Base-by-base conservation (phyloP, 1,140 invertebrate species). In the Oncopeltus fasciatus region DNA sequence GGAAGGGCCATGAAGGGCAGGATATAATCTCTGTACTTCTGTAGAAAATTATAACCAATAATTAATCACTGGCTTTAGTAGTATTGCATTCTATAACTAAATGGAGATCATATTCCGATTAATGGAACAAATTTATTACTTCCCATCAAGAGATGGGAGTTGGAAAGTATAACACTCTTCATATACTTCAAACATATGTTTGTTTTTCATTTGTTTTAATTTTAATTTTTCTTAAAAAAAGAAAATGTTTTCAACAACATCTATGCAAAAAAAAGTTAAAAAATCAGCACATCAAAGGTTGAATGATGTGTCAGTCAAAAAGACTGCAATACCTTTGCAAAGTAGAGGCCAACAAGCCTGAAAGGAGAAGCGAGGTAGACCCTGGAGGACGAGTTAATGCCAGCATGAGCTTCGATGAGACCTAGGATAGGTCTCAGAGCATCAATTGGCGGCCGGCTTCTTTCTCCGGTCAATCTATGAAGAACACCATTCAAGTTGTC, bases 281-380 rank as follows among this genome's bases (percentile, higher is more conserved):
- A 8, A 8, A 38, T 38, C 31, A 14, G 5, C 31, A 38, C 31
- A 38, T 38, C 31, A 38, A 38, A 38, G 31, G 14, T 38, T 5
- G 5, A 14, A 38, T 38, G 31, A 38, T 38, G n/a, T n/a, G 5
- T 38, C 31, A 38, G 31, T 14, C 31, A 38, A 38, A 38, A 38
- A 38, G 31, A 38, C 31, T 38, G 31, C 14, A 53, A 24, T 53
- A 53, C 49, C 49, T 53, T 53, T 18, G 49, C 49, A 24, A 53
- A 53, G 49, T 53, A 53, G 49, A 53, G 49, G 49, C 49, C 49
- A 53, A 53, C 49, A 8, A 53, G 49, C 49, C 49, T 53, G 49
- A 24, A 53, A 20, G 49, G 49, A 53, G 49, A 53, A 14, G 24
- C 24, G 49, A 53, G 49, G 49, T 53, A 53, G 49, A 53, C 49